phyloP scores from a whole-genome alignment of 1,140 invertebrate species.

The Oryctes rhinoceros region DNA sequence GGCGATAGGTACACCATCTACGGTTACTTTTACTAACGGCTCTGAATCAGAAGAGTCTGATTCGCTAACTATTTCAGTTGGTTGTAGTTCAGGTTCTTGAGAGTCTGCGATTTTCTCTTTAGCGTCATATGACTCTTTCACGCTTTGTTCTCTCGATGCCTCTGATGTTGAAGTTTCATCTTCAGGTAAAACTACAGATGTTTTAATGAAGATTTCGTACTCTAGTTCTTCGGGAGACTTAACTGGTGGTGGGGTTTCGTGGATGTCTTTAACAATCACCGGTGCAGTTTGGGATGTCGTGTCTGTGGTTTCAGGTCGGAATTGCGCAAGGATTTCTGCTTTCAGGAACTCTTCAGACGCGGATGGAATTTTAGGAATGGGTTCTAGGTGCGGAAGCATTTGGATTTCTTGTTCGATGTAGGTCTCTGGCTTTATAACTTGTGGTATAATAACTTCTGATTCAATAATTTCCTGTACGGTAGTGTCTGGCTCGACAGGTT shows the following conservation, averaged over 20 bases:
- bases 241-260: constrained; percentile 48
- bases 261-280: constrained; percentile 52
- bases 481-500: no score
- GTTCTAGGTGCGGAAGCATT: constrained; percentile 48
- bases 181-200: constrained; percentile 42
- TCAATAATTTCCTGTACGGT: no score
- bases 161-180: constrained; percentile 36
- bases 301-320: constrained; percentile 53
- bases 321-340: constrained; percentile 30
- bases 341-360: constrained; percentile 37
- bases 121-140: not conserved
- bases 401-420: constrained; percentile 46
- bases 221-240: constrained; percentile 44
- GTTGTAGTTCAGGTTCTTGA: constrained; percentile 11
- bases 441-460: not conserved
- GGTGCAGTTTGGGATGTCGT: constrained; percentile 62
- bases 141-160: not conserved
- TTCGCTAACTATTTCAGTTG: constrained; percentile 20
- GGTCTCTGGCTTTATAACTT: constrained; percentile 41
- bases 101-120: not conserved
- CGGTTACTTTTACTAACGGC: constrained; percentile 49
- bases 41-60: constrained; percentile 34
- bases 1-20: constrained; percentile 50
- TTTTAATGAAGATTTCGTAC: constrained; percentile 55
- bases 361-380: constrained; percentile 48